Conservation (phyloP, 1,140 invertebrate species). For the Helicorthomorpha holstii region DNA sequence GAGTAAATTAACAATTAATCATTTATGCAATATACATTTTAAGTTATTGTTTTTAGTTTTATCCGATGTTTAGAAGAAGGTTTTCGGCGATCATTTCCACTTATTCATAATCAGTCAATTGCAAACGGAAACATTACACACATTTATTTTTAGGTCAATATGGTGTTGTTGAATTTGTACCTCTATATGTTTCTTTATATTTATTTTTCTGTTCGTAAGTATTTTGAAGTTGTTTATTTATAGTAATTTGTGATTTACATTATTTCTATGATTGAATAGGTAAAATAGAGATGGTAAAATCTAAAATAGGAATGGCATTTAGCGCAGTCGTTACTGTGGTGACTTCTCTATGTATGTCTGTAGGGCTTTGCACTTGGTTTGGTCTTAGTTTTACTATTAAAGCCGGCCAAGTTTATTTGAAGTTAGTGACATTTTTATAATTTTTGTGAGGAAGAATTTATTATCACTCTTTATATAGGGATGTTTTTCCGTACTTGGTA, state of each 20-base stretch:
- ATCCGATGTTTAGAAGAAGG: conserved; percentile 51
- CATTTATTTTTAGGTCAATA: conserved; percentile 75
- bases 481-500: conserved; percentile 85
- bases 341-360: conserved; percentile 76
- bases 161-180: conserved; percentile 69
- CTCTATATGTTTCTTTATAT: conserved; percentile 76
- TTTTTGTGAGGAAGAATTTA: conserved; percentile 2
- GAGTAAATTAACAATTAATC: conserved; percentile 18
- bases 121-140: conserved; percentile 29
- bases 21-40: too few species aligned
- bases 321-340: conserved; percentile 75
- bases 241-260: too few species aligned
- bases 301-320: conserved; percentile 75
- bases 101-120: conserved; percentile 34
- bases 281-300: conserved; percentile 75
- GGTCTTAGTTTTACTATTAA: conserved; percentile 39
- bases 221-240: too few species aligned
- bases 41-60: conserved; percentile 49
- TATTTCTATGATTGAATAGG: too few species aligned
- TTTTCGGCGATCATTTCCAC: conserved; percentile 48
- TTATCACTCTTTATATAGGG: conserved; percentile 21
- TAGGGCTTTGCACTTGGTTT: conserved; percentile 86
- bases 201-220: conserved; percentile 84
- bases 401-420: conserved; percentile 4
- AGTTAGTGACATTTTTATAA: background rate